Evolutionary conservation across 2,888 invertebrate species (phyloP).

Genomic region (Uropetala carovei): DNA sequence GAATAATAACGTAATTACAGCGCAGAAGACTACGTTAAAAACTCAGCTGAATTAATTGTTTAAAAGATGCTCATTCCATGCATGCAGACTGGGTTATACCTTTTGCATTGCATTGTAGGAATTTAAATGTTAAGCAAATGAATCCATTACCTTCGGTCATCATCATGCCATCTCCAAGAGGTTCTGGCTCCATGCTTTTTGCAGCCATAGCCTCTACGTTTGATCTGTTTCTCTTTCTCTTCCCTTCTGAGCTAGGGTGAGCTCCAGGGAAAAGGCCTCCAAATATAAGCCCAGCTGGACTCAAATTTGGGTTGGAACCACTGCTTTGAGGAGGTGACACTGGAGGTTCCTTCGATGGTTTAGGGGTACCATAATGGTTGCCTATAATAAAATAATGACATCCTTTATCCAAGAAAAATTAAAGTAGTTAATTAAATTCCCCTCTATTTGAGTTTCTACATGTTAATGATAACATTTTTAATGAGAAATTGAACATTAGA

Average conservation of each 20-base stretch:
- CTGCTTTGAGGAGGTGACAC: slow-evolving; percentile 70
- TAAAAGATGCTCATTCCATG: too few relatives aligned
- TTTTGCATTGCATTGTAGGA: too few relatives aligned
- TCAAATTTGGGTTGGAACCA: slow-evolving; percentile 67
- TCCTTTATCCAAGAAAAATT: too few relatives aligned
- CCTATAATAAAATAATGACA: slow-evolving; percentile 73
- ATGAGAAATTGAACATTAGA: too few relatives aligned
- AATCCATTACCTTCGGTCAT: slow-evolving; percentile 33
- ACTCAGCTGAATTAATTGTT: too few relatives aligned
- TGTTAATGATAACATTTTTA: too few relatives aligned
- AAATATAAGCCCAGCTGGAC: slow-evolving; percentile 66
- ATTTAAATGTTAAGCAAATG: too few relatives aligned
- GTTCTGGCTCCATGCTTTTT: slow-evolving; percentile 71
- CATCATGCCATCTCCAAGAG: slow-evolving; percentile 49
- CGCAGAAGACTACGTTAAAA: too few relatives aligned
- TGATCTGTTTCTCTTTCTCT: slow-evolving; percentile 77
- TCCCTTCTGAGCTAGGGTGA: slow-evolving; percentile 77
- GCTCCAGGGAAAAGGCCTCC: slow-evolving; percentile 75
- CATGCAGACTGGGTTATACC: too few relatives aligned
- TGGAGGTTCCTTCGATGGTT: slow-evolving; percentile 75
- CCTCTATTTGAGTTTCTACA: too few relatives aligned
- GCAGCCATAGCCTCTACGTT: slow-evolving; percentile 78
- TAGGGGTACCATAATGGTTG: slow-evolving; percentile 80
- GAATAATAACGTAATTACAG: too few relatives aligned
- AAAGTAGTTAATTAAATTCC: too few relatives aligned